A percentile compares a stretch with the other conserved stretches of the same genome.
Evolutionary conservation across 2,888 invertebrate species (phyloP).

Genomic region (Unio pictorum): DNA sequence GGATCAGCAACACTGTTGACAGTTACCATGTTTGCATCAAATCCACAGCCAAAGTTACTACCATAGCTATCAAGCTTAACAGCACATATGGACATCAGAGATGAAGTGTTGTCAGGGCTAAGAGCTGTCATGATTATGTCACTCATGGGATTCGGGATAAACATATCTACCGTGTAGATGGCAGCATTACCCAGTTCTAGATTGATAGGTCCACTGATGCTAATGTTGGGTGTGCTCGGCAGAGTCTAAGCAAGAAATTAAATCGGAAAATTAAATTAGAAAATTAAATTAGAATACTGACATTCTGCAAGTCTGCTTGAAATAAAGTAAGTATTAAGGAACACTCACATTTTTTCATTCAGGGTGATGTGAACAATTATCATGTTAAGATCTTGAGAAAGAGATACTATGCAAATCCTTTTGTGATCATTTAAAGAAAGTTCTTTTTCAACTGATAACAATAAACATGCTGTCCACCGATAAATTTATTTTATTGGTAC

Average conservation of each 20-base stretch:
- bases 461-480: no score
- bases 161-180: conserved; percentile 52
- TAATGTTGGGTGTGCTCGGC: conserved; percentile 29
- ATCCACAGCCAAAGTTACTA: conserved; percentile 54
- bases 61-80: conserved; percentile 28
- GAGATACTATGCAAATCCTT: no score
- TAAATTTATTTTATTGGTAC: no score
- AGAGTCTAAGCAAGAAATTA: conserved; percentile 27
- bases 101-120: conserved; percentile 57
- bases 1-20: conserved; percentile 14
- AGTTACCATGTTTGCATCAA: conserved; percentile 19
- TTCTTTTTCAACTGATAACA: no score
- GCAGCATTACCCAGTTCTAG: conserved; percentile 53
- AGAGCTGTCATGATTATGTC: conserved; percentile 44
- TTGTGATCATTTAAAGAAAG: no score
- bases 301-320: no score
- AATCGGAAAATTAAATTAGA: no score
- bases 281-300: background rate
- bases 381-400: no score
- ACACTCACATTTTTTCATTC: no score
- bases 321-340: no score
- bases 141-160: conserved; percentile 46
- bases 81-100: conserved; percentile 58
- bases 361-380: no score
- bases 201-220: conserved; percentile 49